Percentiles rank a stretch among this genome's conserved stretches.
phyloP scores from a whole-genome alignment of 2,113 vertebrate species.

The Patagioenas fasciata region DNA sequence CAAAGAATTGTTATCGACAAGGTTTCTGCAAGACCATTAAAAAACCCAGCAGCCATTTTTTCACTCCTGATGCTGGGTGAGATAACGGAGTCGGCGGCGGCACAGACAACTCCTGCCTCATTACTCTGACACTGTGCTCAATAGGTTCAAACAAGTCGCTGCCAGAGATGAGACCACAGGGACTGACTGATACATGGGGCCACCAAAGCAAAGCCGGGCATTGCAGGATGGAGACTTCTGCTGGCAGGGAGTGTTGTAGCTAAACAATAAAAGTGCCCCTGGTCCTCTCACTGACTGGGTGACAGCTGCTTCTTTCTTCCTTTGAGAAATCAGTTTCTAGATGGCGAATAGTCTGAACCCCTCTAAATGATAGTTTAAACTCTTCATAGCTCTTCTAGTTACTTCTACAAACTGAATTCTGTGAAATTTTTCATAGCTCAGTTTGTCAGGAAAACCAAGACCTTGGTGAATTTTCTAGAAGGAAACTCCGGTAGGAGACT shows the following conservation, averaged over 20 bases:
- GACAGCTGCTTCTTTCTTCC: neutral
- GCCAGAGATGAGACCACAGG: neutral
- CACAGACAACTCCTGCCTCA: neutral
- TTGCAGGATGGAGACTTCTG: neutral
- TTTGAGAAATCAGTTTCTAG: neutral
- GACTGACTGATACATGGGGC: neutral
- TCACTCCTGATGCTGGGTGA: neutral
- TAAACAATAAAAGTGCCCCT: neutral
- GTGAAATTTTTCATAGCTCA: neutral
- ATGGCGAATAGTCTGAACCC: neutral
- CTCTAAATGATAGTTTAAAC: neutral
- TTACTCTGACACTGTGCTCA: neutral
- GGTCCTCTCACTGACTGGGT: neutral
- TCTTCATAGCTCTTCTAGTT: neutral
- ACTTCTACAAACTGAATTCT: rapidly evolving
- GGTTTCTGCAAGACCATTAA: slow-evolving; percentile 21
- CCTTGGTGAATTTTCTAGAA: neutral
- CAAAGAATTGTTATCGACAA: slow-evolving; percentile 17
- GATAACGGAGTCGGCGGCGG: neutral
- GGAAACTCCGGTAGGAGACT: neutral
- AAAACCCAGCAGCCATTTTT: slow-evolving; percentile 38
- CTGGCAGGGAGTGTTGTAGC: neutral
- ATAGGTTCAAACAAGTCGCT: neutral
- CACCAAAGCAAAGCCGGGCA: neutral
- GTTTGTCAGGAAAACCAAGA: neutral